Percentiles rank a stretch among this genome's conserved stretches.
phyloP scores from a whole-genome alignment of 2,113 vertebrate species.

The Myotis davidii region DNA sequence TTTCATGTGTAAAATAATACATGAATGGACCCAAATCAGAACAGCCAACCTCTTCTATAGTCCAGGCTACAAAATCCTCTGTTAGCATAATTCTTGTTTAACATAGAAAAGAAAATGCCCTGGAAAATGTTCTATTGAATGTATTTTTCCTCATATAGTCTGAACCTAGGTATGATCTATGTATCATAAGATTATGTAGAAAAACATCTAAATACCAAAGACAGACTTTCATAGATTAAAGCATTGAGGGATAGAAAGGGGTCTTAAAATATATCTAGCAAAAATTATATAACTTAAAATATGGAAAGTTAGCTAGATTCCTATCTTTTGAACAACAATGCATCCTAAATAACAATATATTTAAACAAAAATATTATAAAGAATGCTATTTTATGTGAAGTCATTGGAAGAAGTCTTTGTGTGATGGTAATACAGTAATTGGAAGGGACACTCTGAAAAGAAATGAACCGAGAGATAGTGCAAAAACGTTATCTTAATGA shows the following conservation, averaged over 20 bases:
- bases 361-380: background rate
- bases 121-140: background rate
- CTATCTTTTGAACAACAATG: background rate
- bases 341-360: background rate
- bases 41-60: background rate
- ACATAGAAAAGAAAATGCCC: constrained; percentile 11
- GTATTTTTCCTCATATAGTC: background rate
- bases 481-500: background rate
- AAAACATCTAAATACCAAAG: background rate
- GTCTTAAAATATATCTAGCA: background rate
- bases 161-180: background rate
- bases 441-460: background rate
- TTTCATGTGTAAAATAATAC: background rate
- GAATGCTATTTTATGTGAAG: background rate
- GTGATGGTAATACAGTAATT: background rate
- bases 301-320: background rate
- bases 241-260: background rate
- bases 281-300: background rate
- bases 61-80: background rate
- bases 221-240: background rate
- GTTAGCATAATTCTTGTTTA: background rate
- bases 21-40: background rate
- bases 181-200: background rate
- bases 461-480: background rate
- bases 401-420: background rate